Conservation (phyloP, 2,797 vertebrate species). For the Enteromius thamalakanensis region DNA sequence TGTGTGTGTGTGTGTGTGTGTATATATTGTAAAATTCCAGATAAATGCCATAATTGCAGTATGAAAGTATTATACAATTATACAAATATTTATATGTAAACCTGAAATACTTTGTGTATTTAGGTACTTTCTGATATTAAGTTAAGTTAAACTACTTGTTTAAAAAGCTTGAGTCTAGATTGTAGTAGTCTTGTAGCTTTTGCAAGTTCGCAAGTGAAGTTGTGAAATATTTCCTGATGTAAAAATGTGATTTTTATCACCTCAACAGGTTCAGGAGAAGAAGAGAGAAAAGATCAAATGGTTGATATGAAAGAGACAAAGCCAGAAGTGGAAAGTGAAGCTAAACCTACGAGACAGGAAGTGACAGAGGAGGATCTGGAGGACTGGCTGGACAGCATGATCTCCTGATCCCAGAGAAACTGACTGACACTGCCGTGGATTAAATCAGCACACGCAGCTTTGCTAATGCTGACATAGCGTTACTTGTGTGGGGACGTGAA, state of each 20-base stretch:
- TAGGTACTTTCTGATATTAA: not conserved
- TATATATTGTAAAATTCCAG: not conserved
- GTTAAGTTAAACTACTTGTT: not conserved
- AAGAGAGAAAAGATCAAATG: conserved; percentile 30
- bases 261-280: conserved; percentile 53
- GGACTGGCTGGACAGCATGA: conserved; percentile 98
- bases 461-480: conserved; percentile 2
- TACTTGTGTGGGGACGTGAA: not conserved
- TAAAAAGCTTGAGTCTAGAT: not conserved
- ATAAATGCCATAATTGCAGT: not conserved
- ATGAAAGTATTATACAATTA: not conserved
- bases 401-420: conserved; percentile 72
- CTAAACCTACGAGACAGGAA: conserved; percentile 62
- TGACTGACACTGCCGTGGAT: not conserved
- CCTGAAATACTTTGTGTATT: too few species aligned
- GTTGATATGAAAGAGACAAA: not conserved
- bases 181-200: not conserved
- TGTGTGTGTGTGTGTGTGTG: conserved; percentile 59
- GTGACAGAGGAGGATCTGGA: conserved; percentile 87
- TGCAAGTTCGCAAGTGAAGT: conserved; percentile 3
- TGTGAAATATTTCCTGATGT: not conserved
- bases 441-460: not conserved
- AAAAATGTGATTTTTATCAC: not conserved
- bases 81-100: too few species aligned
- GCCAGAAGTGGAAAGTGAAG: conserved; percentile 46